phyloP scores from a whole-genome alignment of 2,797 vertebrate genomes.

The Acanthis flammea region DNA sequence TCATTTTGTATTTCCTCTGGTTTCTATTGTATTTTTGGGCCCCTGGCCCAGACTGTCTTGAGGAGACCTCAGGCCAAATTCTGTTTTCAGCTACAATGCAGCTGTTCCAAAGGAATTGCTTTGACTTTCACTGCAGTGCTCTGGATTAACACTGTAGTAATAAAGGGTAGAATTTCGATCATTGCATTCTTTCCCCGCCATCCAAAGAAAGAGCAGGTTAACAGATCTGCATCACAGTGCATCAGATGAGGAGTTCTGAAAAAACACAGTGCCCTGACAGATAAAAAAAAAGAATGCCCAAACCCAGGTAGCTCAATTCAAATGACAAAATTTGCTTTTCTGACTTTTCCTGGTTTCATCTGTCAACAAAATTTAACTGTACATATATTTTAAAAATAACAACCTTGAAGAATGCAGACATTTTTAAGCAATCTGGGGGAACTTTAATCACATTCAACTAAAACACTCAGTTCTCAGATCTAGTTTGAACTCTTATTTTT shows the following conservation, averaged over 20 bases:
- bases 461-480: slow-evolving; percentile 49
- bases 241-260: neutral
- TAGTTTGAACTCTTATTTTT: slow-evolving; percentile 65
- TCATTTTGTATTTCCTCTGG: neutral
- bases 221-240: neutral
- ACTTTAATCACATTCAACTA: slow-evolving; percentile 41
- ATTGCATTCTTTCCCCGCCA: neutral
- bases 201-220: neutral
- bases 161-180: neutral
- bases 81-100: neutral
- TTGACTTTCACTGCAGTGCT: neutral
- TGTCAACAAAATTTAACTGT: slow-evolving; percentile 34
- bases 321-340: neutral
- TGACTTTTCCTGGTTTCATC: slow-evolving; percentile 37
- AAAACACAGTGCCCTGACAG: neutral
- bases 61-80: neutral
- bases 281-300: neutral
- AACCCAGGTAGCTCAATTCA: neutral
- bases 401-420: neutral
- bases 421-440: slow-evolving; percentile 8
- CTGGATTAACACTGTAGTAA: neutral
- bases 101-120: slow-evolving; percentile 19
- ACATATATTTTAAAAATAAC: slow-evolving; percentile 14
- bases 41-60: neutral
- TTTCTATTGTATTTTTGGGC: neutral